These are phyloP conservation scores for Muscicapa comitata DNA, from an alignment of 2,797 vertebrate genomes.

Conservation along the genomic window DNA sequence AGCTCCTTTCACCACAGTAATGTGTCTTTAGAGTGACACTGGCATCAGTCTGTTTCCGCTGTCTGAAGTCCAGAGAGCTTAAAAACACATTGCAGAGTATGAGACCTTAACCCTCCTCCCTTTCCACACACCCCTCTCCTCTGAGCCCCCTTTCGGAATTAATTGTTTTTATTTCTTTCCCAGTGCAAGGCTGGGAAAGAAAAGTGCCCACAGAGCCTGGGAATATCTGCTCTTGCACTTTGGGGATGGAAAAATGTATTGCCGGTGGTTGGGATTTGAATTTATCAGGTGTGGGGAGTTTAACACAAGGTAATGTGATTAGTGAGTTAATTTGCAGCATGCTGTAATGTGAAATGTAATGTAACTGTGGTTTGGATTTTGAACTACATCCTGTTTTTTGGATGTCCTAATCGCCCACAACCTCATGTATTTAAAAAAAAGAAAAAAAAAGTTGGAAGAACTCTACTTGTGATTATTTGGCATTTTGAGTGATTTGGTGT, in stretches of 20 bases:
- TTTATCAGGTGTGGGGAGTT: conserved; percentile 18
- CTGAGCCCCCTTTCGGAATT: conserved; percentile 21
- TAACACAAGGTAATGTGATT: conserved; percentile 11
- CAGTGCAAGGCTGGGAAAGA: conserved; percentile 23
- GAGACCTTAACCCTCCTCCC: conserved; percentile 63
- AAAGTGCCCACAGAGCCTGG: not conserved
- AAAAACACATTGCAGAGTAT: conserved; percentile 70
- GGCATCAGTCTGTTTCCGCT: conserved; percentile 73
- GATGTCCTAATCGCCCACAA: not conserved
- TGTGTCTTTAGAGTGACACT: conserved; percentile 74
- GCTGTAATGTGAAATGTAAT: not conserved
- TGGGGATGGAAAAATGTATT: not conserved
- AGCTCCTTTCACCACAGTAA: conserved; percentile 70
- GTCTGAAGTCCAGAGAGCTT: conserved; percentile 73
- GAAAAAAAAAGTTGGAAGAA: not conserved
- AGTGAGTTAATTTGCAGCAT: not conserved
- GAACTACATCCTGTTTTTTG: not conserved
- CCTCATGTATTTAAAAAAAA: not conserved
- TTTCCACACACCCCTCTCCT: conserved; percentile 39
- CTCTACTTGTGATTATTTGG: not conserved
- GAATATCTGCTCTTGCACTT: conserved; percentile 30
- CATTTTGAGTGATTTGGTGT: not conserved
- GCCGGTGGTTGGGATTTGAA: not conserved
- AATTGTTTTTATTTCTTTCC: conserved; percentile 53
- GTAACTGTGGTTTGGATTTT: not conserved